Base-by-base conservation (phyloP, 2,113 vertebrate species). In the Anolis sagrei region DNA sequence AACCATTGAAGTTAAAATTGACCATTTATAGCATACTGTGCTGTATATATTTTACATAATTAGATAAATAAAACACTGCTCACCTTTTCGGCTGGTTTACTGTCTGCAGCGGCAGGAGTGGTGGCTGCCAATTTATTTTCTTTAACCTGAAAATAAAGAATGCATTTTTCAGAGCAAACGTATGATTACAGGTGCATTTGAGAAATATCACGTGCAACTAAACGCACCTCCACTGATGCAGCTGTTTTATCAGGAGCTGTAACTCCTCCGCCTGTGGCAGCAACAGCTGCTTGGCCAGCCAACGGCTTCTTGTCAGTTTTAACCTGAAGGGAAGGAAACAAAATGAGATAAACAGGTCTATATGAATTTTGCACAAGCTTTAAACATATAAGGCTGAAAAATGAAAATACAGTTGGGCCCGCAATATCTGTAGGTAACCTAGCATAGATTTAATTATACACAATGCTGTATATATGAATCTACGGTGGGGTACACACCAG, bases 201-300 rank as follows among this genome's bases (percentile, higher is more conserved):
- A 25, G 13, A 25, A 68, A 29, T 44, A 18, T 18, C 16, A 66
- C 58, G 1, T 83, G 79, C 3, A 25, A 39, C 69, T 48, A 54
- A 58, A 92, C 94, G 74, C 32, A 95, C 94, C 89, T 92, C 87
- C 49, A 79, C 89, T 86, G 87, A 39, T 81, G 81, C 62, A 87
- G 74, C 27, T 87, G 10, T 82, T 5, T 29, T 36, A 62, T 34
- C 64, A 51, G 83, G 68, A 86, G 84, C 83, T 19, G 39, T 34
- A 70, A 10, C 72, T 16, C 81, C 48, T 11, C 25, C 9, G 0
- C 13, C 32, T 11, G 27, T 27, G 19, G 61, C n/a, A 14, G 64
- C 73, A 44, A 3, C 70, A 48, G 83, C 85, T n/a, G 69, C 51
- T 19, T 75, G 78, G 18, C n/a, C 48, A 2, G 23, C 76, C 6